Base-by-base conservation (phyloP, 2,888 invertebrate genomes). In the Sclerodermus sp. region DNA sequence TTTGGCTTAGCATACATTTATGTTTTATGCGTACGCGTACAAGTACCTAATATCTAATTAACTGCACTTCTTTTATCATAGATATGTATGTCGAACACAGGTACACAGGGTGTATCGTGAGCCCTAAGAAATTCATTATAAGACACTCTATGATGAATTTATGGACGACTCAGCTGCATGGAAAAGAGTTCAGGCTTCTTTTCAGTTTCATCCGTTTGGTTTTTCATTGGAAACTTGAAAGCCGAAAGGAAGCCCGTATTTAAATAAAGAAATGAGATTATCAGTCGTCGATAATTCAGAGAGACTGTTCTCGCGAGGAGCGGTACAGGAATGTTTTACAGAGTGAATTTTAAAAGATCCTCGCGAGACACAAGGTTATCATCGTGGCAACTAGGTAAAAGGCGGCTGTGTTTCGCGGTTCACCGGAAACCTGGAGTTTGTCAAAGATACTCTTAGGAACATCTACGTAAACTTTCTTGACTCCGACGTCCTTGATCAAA, bases 381-480 rank as follows among this genome's bases (percentile, higher is more conserved):
- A 60, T 10, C n/a, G 47, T n/a, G 9, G 44, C 2, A n/a, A 12
- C n/a, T n/a, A 23, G 8, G 23, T 3, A 23, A 8, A 48, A 10
- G 34, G 56, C 16, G 9, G 57, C 45, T 8, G 44, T 39, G 30
- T 8, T 4, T n/a, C 4, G 12, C 34, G 38, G 45, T 46, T 53
- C 57, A 17, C 58, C 58, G 10, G 60, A 53, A 8, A 68, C 12
- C 1, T 51, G 1, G 9, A 73, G 59, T 18, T 64, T 48, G 12
- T 45, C 16, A 51, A 42, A 57, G 12, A 73, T 18, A 0, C 84
- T 82, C 1, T 82, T 79, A 0, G 93, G 92, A 1, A 94, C 85
- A 76, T 94, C 94, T 55, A 93, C 77, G 76, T 87, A 94, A 1
- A 90, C 85, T 55, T 84, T 84, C 55, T 86, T 81, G 3, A 85